Evolutionary conservation across 1,140 invertebrate genomes (phyloP), one percentile per base, ranked within the genome.

Genomic region (Melanaphis sacchari): DNA sequence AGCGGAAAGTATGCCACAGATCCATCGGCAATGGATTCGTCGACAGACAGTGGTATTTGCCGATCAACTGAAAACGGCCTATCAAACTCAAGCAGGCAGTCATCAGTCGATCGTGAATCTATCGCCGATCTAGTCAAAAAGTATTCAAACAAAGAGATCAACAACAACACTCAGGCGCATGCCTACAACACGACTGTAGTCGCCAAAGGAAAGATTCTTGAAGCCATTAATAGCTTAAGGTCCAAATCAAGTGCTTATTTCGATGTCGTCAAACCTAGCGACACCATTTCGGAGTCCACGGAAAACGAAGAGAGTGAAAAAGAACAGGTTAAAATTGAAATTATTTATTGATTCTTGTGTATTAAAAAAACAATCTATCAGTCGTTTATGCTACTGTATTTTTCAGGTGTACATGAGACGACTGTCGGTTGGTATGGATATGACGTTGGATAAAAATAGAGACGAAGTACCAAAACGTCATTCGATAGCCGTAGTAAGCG

Each of bases 41-140:
- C 97, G 24, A 97, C 96, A 8, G 97, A 97, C 94, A 97, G 97
- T 94, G 97, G 97, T 2, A 96, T 97, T 94, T 97, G 97, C 94
- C 96, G 96, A 94, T 97, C 97, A 1, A 93, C 93, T 36, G 94
- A 94, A 54, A 93, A 85, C 81, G 91, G 91, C 6, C 15, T 93
- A 24, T 93, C 91, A 0, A 93, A 84, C 11, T 93, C 91, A 24
- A 93, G 91, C 76, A 46, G 91, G 2, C 91, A 93, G 46, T 93
- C 91, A 2, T 93, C 91, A 49, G 81, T 82, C 6, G 91, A 93
- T 43, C 91, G 91, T 49, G 91, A 93, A n/a, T 93, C 76, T 15
- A 93, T 93, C 38, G 91, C 91, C 46, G 91, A 93, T 93, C 81
- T 93, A 31, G 91, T 93, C 46, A 93, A 93, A 15, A 93, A 84